Base-by-base conservation (phyloP, 2,113 vertebrate genomes). In the Chaetops frenatus region DNA sequence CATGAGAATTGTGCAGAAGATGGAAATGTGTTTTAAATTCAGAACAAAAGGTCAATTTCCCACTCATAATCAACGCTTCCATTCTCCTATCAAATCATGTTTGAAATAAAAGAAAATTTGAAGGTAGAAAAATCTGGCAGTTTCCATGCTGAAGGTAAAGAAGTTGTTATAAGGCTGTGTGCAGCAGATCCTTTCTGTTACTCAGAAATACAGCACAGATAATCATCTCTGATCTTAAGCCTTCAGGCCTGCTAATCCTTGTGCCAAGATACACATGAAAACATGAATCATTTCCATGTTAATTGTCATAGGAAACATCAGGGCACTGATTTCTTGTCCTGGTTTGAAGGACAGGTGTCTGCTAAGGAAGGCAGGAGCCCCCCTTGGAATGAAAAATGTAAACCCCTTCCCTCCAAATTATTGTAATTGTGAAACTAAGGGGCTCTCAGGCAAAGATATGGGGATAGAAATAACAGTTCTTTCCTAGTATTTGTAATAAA, bases 11-110 rank as follows among this genome's bases (percentile, higher is more conserved):
- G 77, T 74, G 48, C 60, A 85, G 77, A 80, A 89, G 60, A 81
- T 45, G 56, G 60, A 85, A 94, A 95, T 23, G 44, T 77, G 51
- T 44, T 82, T 95, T 67, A 66, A 92, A 95, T 91, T 88, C 71
- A 90, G 80, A 85, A 89, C 69, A 66, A 88, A 79, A 79, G 77
- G 80, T 91, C 85, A 45, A 10, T 87, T 87, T 93, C 70, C 28
- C 22, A 67, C 51, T 69, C 23, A 58, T 13, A 36, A 81, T 72
- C 56, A 88, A 35, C 67, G 86, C 53, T 86, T 56, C n/a, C 12
- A 9, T 54, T 94, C 36, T 76, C 24, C 70, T 90, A 70, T 15
- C 35, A 86, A 92, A 62, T 40, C 48, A 77, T 16, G 71, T 45
- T 67, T 79, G 19, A 64, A 88, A 66, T 38, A n/a, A 23, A 51